Percentiles rank a stretch among this genome's conserved stretches.
Evolutionary conservation across 2,888 invertebrate species (phyloP).

Genomic region (Pyrocoelia pectoralis): DNA sequence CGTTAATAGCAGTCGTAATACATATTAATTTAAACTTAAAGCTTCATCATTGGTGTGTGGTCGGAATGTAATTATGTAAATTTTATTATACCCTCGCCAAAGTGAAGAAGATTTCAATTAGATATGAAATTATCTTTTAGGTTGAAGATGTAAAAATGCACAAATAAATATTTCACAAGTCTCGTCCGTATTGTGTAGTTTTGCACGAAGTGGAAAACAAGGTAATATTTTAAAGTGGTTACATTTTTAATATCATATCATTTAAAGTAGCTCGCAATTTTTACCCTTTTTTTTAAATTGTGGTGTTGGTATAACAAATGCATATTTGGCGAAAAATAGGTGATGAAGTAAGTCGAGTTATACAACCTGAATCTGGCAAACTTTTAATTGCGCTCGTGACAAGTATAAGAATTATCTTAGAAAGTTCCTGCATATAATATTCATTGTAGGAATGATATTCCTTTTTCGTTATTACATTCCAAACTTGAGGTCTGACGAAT

Average conservation of each 20-base stretch:
- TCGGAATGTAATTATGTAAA: too few relatives aligned
- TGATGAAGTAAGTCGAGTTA: background rate
- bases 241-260: conserved; percentile 1
- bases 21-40: too few relatives aligned
- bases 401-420: conserved; percentile 9
- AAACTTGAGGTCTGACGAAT: background rate
- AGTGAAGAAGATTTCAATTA: too few relatives aligned
- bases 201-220: background rate
- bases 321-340: conserved; percentile 2
- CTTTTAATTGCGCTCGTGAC: conserved; percentile 11
- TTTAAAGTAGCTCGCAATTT: background rate
- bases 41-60: too few relatives aligned
- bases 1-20: too few relatives aligned
- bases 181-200: background rate
- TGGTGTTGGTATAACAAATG: background rate
- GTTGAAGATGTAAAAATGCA: background rate
- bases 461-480: background rate
- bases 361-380: background rate
- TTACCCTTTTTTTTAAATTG: conserved; percentile 1
- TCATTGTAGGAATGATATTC: background rate
- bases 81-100: too few relatives aligned
- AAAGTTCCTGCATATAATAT: background rate
- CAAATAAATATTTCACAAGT: background rate
- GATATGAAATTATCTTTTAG: background rate
- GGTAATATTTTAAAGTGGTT: background rate